phyloP scores from a whole-genome alignment of 2,888 invertebrate genomes.

The Helobdella robusta region DNA sequence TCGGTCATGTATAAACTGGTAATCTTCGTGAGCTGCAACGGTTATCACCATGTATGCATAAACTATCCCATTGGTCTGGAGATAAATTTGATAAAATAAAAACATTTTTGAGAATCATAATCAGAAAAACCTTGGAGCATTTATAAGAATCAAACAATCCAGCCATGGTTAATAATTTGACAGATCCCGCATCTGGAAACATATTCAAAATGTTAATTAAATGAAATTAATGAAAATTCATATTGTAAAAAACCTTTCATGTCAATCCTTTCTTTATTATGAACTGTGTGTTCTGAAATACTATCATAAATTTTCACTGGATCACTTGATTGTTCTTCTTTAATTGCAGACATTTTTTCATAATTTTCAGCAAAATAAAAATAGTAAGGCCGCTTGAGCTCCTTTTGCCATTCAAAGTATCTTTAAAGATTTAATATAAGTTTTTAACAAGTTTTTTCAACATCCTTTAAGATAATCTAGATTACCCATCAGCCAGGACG shows the following conservation, averaged over 20 bases:
- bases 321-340: background rate
- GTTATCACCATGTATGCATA: conserved; percentile 20
- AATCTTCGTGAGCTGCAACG: background rate
- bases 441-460: background rate
- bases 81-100: background rate
- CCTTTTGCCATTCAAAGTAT: conserved; percentile 38
- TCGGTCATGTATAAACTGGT: conserved; percentile 11
- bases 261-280: background rate
- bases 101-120: background rate
- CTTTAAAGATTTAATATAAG: conserved; percentile 52
- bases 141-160: conserved; percentile 14
- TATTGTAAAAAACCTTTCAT: background rate
- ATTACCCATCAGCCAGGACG: conserved; percentile 65
- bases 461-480: background rate
- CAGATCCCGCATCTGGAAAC: background rate
- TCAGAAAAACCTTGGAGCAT: conserved; percentile 2
- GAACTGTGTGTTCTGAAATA: background rate
- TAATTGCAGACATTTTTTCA: background rate
- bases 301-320: background rate
- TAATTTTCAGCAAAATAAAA: conserved; percentile 56
- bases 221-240: background rate
- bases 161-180: conserved; percentile 20
- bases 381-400: conserved; percentile 63
- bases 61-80: background rate
- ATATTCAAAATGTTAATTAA: background rate